phyloP scores from a whole-genome alignment of 2,113 vertebrate species.

The Microtus ochrogaster region DNA sequence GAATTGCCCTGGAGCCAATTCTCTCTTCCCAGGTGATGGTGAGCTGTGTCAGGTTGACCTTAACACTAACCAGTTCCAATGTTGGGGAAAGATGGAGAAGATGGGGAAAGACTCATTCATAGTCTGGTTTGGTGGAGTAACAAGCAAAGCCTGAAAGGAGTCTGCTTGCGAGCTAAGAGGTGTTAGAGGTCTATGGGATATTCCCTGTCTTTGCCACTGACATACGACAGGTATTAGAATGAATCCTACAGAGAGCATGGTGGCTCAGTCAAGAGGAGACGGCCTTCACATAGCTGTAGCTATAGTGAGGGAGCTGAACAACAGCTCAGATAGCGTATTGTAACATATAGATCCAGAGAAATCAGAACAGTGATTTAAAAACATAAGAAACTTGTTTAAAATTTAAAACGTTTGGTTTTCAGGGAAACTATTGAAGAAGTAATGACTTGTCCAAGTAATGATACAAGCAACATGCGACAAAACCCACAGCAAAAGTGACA shows the following conservation, averaged over 20 bases:
- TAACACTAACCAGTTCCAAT: not conserved
- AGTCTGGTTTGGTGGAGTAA: not conserved
- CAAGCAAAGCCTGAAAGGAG: not conserved
- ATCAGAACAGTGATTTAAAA: not conserved
- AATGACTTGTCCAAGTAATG: not conserved
- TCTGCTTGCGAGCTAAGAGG: not conserved
- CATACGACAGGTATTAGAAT: accelerated
- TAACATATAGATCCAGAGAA: not conserved
- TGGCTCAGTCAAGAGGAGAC: not conserved
- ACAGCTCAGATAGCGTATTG: not conserved
- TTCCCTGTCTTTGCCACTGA: not conserved
- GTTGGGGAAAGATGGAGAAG: not conserved
- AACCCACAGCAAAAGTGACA: not conserved
- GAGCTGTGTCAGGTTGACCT: not conserved
- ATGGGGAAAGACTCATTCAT: not conserved
- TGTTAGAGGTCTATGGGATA: not conserved
- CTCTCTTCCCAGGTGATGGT: not conserved
- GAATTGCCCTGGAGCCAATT: too few species aligned
- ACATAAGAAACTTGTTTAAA: not conserved
- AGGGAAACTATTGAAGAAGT: not conserved
- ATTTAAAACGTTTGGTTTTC: not conserved
- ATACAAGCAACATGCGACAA: not conserved
- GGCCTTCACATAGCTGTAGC: not conserved
- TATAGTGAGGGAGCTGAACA: not conserved
- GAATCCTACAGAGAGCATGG: not conserved